Evolutionary conservation across 2,888 invertebrate species (phyloP).

Genomic region (Blera fallax): DNA sequence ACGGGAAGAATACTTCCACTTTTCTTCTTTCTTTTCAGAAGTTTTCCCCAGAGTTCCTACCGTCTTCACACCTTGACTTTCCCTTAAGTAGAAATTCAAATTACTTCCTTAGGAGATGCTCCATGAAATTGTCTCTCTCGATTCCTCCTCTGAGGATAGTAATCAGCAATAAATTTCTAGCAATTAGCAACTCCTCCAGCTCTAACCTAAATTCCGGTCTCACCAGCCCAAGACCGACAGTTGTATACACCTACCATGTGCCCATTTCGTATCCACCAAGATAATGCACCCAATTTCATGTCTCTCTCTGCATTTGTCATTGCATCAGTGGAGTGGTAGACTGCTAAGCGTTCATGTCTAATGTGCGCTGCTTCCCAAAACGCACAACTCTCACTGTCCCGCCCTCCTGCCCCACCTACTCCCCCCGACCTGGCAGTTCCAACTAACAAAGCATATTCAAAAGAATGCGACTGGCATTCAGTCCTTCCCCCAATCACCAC

Average conservation of each 20-base stretch:
- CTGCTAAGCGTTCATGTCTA: constrained; percentile 38
- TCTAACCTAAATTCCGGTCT: constrained; percentile 46
- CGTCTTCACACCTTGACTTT: constrained; percentile 28
- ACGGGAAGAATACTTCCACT: too few species aligned
- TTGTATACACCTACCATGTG: constrained; percentile 22
- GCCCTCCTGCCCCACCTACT: too few species aligned
- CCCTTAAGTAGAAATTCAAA: constrained; percentile 5
- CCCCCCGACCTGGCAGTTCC: too few species aligned
- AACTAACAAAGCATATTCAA: constrained; percentile 27
- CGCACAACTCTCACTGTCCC: too few species aligned
- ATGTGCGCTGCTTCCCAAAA: constrained; percentile 47
- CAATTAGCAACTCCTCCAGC: constrained; percentile 51
- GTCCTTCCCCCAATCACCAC: constrained; percentile 16
- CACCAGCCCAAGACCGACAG: constrained; percentile 10
- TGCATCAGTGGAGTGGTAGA: constrained; percentile 15
- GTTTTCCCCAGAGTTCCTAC: too few species aligned
- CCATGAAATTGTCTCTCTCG: not conserved
- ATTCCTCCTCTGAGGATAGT: not conserved
- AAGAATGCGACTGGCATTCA: constrained; percentile 43
- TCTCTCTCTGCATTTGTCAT: constrained; percentile 47
- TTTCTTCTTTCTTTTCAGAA: too few species aligned
- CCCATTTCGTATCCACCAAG: constrained; percentile 41
- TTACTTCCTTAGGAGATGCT: not conserved
- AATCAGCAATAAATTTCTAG: constrained; percentile 67
- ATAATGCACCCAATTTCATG: constrained; percentile 59